Percentiles rank a stretch among this genome's conserved stretches.
phyloP scores from a whole-genome alignment of 1,140 invertebrate species.

The Drosophila carrolli region DNA sequence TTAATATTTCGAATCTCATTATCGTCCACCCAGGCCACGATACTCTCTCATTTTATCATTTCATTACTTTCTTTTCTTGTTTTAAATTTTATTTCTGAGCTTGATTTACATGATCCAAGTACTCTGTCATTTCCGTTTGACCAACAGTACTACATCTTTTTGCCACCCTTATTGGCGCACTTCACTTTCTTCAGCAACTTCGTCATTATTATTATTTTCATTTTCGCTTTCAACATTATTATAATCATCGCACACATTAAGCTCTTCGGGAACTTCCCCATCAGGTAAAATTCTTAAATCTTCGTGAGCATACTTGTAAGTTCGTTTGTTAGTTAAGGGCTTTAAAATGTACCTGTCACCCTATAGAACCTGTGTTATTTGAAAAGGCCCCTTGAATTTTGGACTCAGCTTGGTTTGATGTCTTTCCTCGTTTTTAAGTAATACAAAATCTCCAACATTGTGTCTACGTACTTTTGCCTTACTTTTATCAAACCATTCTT shows the following conservation, averaged over 20 bases:
- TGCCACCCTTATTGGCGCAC: not conserved
- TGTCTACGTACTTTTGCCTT: not conserved
- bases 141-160: not conserved
- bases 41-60: too few relatives aligned
- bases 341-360: conserved; percentile 2
- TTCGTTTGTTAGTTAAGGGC: conserved; percentile 8
- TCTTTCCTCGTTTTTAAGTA: conserved; percentile 6
- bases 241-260: too few relatives aligned
- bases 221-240: conserved; percentile 5
- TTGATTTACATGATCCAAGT: too few relatives aligned
- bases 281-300: too few relatives aligned
- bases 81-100: too few relatives aligned
- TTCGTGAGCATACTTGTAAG: too few relatives aligned
- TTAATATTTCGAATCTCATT: not conserved
- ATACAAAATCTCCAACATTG: conserved; percentile 1
- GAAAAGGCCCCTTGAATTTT: too few relatives aligned
- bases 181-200: conserved; percentile 4
- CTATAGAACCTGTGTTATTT: not conserved
- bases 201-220: not conserved
- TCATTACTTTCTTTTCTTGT: too few relatives aligned
- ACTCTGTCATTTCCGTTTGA: not conserved
- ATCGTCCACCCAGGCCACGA: not conserved
- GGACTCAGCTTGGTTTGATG: too few relatives aligned
- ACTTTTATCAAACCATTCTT: not conserved
- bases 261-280: too few relatives aligned